Percentiles rank a stretch among this genome's conserved stretches.
phyloP scores from a whole-genome alignment of 2,888 invertebrate genomes.

The Drosophila stalkeri region DNA sequence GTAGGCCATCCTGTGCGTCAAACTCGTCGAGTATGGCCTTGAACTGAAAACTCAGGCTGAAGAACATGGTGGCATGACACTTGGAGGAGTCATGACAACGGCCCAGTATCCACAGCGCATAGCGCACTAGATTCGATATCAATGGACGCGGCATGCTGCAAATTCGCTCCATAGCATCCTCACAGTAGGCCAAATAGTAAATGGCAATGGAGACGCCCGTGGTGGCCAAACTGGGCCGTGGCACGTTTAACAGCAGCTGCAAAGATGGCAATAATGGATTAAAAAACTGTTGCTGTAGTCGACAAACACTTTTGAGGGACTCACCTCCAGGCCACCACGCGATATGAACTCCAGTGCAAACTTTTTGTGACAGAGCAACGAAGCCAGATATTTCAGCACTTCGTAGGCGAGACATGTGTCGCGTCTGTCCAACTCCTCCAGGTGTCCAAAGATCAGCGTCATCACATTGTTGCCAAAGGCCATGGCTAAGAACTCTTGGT shows the following conservation, averaged over 20 bases:
- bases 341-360: constrained; percentile 98
- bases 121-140: constrained; percentile 92
- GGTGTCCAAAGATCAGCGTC: constrained; percentile 94
- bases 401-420: constrained; percentile 98
- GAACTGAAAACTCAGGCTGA: constrained; percentile 97
- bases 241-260: constrained; percentile 94
- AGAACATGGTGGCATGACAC: constrained; percentile 99
- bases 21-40: constrained; percentile 97
- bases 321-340: constrained; percentile 92
- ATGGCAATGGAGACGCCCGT: constrained; percentile 97
- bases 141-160: constrained; percentile 93
- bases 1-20: constrained; percentile 95
- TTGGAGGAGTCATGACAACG: constrained; percentile 99
- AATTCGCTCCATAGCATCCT: constrained; percentile 98
- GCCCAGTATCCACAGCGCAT: constrained; percentile 97
- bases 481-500: constrained; percentile 97
- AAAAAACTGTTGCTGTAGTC: background rate
- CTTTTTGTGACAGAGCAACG: constrained; percentile 98
- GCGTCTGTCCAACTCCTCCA: constrained; percentile 94
- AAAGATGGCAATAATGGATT: background rate
- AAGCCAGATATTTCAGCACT: constrained; percentile 96
- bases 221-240: constrained; percentile 96
- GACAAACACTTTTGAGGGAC: constrained; percentile 1
- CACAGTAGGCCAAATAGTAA: constrained; percentile 98
- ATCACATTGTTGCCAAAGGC: constrained; percentile 97